A percentile compares a stretch with the other conserved stretches of the same genome.
Conservation (phyloP, 2,113 vertebrate genomes). For the Bos indicus region DNA sequence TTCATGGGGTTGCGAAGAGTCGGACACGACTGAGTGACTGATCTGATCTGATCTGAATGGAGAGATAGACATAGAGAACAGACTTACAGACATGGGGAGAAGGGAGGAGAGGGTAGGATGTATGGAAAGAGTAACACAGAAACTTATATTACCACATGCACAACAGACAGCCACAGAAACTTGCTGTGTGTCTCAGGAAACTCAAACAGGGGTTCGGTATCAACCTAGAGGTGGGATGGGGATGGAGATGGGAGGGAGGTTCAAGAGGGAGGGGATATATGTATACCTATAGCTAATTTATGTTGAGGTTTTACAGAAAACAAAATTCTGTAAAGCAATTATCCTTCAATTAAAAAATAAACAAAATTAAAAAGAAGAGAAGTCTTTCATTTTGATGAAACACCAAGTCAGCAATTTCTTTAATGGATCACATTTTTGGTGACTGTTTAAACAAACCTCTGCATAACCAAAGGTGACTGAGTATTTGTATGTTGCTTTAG, state of each 20-base stretch:
- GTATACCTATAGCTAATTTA: not conserved
- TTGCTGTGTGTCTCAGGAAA: not conserved
- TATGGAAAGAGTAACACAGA: not conserved
- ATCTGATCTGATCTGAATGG: not conserved
- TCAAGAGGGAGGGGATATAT: not conserved
- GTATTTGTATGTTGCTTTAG: not conserved
- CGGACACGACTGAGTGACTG: too few relatives aligned
- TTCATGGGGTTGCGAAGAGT: too few relatives aligned
- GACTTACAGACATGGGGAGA: not conserved
- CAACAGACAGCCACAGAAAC: not conserved
- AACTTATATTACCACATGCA: not conserved
- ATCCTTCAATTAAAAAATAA: not conserved
- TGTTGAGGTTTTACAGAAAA: not conserved
- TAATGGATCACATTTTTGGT: not conserved
- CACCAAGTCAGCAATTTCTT: not conserved
- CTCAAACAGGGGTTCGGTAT: not conserved
- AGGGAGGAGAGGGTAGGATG: not conserved
- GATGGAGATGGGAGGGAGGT: not conserved
- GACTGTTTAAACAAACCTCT: not conserved
- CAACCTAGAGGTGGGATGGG: not conserved
- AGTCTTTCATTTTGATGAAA: not conserved
- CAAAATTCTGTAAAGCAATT: not conserved
- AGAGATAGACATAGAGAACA: not conserved
- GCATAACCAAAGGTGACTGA: not conserved
- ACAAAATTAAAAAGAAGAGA: not conserved